A percentile compares a stretch with the other conserved stretches of the same genome.
Evolutionary conservation across 2,797 vertebrate genomes (phyloP).

Genomic region (Gymnothorax reevesii): DNA sequence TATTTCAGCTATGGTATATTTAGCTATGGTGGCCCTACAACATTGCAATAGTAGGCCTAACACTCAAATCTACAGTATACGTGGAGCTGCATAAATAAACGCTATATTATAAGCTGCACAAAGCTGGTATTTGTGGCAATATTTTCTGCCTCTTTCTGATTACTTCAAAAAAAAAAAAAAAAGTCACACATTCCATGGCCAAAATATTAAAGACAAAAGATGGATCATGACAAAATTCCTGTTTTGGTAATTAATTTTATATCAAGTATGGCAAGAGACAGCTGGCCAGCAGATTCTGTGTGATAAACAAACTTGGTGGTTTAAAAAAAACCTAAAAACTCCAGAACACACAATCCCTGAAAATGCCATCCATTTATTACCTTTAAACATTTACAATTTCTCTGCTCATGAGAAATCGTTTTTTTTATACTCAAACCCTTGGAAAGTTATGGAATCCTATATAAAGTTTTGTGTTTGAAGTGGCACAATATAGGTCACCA

Average conservation of each 20-base stretch:
- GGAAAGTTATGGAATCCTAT: background rate
- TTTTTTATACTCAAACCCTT: background rate
- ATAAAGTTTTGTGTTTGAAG: constrained; percentile 7
- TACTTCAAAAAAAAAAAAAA: background rate
- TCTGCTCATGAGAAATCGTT: background rate
- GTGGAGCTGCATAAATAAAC: too few species aligned
- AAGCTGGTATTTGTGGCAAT: background rate
- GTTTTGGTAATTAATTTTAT: background rate
- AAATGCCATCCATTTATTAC: background rate
- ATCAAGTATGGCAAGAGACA: background rate
- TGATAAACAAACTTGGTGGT: background rate
- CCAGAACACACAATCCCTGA: background rate
- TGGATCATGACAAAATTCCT: background rate
- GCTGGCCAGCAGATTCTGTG: background rate
- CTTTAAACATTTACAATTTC: background rate
- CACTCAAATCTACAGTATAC: too few species aligned
- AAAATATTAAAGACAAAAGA: background rate
- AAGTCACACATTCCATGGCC: background rate
- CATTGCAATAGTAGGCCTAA: too few species aligned
- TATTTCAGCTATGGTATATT: too few species aligned
- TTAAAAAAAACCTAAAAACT: too few species aligned
- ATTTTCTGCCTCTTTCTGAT: background rate
- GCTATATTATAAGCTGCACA: too few species aligned
- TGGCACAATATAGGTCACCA: background rate
- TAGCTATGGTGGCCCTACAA: too few species aligned